These are phyloP conservation scores for Botia kubotai DNA, from an alignment of 2,797 vertebrate species.

Conservation along the genomic window DNA sequence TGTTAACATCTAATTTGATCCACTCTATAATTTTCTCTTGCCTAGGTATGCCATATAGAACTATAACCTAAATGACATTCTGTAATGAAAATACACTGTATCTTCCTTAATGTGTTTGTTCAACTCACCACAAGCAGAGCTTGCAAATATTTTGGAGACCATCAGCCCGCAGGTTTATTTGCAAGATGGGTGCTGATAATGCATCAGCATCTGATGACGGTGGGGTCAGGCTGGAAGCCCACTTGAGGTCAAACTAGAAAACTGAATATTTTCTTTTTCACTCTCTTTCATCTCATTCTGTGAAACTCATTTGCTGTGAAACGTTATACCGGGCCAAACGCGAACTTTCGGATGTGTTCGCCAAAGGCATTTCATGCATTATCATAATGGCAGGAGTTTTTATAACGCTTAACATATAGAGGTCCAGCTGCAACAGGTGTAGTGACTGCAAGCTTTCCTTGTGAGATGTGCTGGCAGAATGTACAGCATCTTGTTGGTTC, in stretches of 20 bases:
- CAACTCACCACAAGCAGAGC: constrained; percentile 47
- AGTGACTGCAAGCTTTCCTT: constrained; percentile 48
- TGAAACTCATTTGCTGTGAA: constrained; percentile 68
- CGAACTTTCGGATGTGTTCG: constrained; percentile 56
- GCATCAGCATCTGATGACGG: constrained; percentile 4
- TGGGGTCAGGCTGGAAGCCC: constrained; percentile 11
- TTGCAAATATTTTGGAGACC: constrained; percentile 29
- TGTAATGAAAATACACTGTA: constrained; percentile 38
- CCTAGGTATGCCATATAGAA: constrained; percentile 29
- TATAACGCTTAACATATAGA: constrained; percentile 67
- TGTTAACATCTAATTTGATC: constrained; percentile 40
- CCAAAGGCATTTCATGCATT: constrained; percentile 69
- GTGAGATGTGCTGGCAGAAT: constrained; percentile 20
- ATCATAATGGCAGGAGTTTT: constrained; percentile 78
- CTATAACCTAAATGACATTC: constrained; percentile 1
- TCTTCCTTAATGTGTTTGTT: constrained; percentile 66
- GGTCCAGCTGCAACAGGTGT: constrained; percentile 70
- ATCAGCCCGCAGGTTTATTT: constrained; percentile 38
- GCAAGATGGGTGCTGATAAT: neutral
- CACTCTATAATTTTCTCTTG: constrained; percentile 23
- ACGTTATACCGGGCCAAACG: constrained; percentile 11
- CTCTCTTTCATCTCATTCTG: constrained; percentile 62
- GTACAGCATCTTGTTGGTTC: neutral
- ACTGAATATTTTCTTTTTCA: constrained; percentile 25
- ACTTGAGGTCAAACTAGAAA: constrained; percentile 34